Evolutionary conservation across 2,113 vertebrate genomes (phyloP).

Genomic region (Lepisosteus osseus): DNA sequence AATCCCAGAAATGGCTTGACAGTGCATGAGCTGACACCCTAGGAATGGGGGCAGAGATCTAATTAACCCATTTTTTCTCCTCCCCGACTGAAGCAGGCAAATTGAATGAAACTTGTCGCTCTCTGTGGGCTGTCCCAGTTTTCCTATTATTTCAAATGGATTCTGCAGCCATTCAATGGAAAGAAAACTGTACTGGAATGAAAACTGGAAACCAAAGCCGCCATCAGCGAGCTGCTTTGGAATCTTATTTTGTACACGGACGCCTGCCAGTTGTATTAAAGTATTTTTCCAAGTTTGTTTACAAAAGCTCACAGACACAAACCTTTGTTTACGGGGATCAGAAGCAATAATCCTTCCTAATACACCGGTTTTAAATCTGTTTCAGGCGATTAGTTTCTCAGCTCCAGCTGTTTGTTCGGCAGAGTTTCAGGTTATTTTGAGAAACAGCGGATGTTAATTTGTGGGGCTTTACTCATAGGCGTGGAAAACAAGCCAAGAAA

Average conservation of each 20-base stretch:
- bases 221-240: neutral
- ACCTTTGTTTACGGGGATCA: constrained; percentile 52
- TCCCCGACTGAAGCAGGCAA: no score
- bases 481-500: constrained; percentile 45
- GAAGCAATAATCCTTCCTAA: constrained; percentile 36
- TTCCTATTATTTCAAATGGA: no score
- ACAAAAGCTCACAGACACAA: constrained; percentile 36
- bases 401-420: constrained; percentile 56
- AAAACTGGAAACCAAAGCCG: neutral
- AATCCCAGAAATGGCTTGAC: no score
- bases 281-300: constrained; percentile 43
- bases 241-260: neutral
- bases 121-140: no score
- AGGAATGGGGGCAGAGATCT: no score
- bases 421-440: constrained; percentile 55
- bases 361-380: constrained; percentile 44
- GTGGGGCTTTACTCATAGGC: constrained; percentile 48
- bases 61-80: no score
- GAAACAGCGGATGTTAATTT: constrained; percentile 62
- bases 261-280: constrained; percentile 20
- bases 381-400: constrained; percentile 46
- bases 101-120: no score
- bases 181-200: no score
- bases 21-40: no score
- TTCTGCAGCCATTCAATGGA: no score